Percentiles rank a stretch among this genome's conserved stretches.
These are phyloP conservation scores for Hippocampus kuda DNA, from an alignment of 2,797 vertebrate genomes.

Conservation along the genomic window DNA sequence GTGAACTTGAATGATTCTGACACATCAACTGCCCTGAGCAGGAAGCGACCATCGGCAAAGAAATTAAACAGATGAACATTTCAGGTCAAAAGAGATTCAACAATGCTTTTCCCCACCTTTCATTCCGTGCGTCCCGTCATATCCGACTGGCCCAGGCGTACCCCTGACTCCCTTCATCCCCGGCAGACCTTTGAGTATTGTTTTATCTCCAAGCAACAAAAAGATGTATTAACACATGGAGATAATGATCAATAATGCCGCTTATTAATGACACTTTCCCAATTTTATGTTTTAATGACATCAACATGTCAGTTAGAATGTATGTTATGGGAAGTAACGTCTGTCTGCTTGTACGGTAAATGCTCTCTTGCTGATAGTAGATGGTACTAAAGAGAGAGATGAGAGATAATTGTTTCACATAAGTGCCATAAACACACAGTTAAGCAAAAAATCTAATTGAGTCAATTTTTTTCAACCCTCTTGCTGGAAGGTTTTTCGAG, in stretches of 20 bases:
- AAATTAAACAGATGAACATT: neutral
- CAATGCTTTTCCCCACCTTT: slow-evolving; percentile 43
- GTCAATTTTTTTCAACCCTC: neutral
- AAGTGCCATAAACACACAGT: neutral
- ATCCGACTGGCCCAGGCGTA: slow-evolving; percentile 25
- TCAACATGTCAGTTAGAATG: neutral
- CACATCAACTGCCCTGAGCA: neutral
- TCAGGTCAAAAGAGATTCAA: neutral
- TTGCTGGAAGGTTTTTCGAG: neutral
- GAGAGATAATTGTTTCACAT: neutral
- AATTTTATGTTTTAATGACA: neutral
- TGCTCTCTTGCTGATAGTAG: neutral
- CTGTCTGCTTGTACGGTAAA: neutral
- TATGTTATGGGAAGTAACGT: neutral
- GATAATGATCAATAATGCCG: neutral
- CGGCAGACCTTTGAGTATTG: slow-evolving; percentile 27
- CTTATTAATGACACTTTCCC: neutral
- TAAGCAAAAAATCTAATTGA: neutral
- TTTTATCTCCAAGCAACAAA: slow-evolving; percentile 28
- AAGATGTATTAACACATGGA: neutral
- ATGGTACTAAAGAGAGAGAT: neutral
- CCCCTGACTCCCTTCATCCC: slow-evolving; percentile 47
- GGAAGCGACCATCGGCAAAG: neutral
- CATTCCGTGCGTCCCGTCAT: slow-evolving; percentile 34
- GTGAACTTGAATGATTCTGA: neutral